Percentiles rank a stretch among this genome's conserved stretches.
Evolutionary conservation across 2,113 vertebrate genomes (phyloP).

Genomic region (Esox niger): DNA sequence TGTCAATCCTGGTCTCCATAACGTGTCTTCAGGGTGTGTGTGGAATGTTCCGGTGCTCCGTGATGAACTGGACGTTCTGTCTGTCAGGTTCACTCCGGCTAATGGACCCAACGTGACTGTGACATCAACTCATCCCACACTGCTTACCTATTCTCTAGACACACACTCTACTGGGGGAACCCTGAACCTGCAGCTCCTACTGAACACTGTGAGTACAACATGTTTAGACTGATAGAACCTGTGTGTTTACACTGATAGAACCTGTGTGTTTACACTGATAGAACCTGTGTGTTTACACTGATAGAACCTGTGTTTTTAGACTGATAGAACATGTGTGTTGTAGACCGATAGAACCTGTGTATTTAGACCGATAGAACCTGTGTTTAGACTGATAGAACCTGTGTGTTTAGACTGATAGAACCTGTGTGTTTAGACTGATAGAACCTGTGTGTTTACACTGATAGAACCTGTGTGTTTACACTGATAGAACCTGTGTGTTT

Average conservation of each 20-base stretch:
- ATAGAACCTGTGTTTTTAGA: slow-evolving; percentile 70
- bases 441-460: not conserved
- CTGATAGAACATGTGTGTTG: slow-evolving; percentile 45
- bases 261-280: not conserved
- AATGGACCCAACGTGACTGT: slow-evolving; percentile 70
- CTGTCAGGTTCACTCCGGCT: slow-evolving; percentile 77
- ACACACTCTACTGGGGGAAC: slow-evolving; percentile 81
- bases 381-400: too few relatives aligned
- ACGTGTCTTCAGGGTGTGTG: slow-evolving; percentile 71
- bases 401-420: too few relatives aligned
- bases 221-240: too few relatives aligned
- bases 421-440: too few relatives aligned
- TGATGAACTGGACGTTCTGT: slow-evolving; percentile 86
- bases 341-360: too few relatives aligned
- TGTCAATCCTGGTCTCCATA: not conserved
- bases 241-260: not conserved
- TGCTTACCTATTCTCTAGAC: slow-evolving; percentile 79
- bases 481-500: slow-evolving; percentile 23
- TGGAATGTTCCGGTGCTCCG: slow-evolving; percentile 74
- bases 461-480: not conserved
- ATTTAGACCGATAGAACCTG: too few relatives aligned
- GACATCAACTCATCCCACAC: slow-evolving; percentile 60
- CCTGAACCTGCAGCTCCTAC: slow-evolving; percentile 76
- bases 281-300: slow-evolving; percentile 70
- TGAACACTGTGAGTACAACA: slow-evolving; percentile 78